Evolutionary conservation across 1,140 invertebrate species (phyloP).

Genomic region (Propsilocerus akamusi): DNA sequence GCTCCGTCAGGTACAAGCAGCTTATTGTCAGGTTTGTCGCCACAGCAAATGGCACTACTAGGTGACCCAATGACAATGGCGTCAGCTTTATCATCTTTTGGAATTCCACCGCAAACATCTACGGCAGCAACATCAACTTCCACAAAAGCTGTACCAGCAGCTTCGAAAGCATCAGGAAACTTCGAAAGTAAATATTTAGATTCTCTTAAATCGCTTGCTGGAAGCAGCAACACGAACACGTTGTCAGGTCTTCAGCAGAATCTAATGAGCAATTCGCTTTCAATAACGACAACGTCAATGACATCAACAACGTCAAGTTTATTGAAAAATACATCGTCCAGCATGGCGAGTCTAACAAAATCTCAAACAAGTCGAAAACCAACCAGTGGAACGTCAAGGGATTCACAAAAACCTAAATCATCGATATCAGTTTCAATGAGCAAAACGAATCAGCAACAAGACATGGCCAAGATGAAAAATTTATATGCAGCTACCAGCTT

Average conservation of each 20-base stretch:
- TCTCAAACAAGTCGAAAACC: neutral
- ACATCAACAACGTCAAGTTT: neutral
- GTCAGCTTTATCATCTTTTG: neutral
- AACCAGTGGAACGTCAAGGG: neutral
- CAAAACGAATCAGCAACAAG: no score
- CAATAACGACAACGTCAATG: neutral
- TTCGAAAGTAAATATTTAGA: no score
- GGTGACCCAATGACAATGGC: neutral
- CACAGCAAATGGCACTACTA: neutral
- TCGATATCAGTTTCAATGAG: no score
- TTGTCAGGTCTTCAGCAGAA: neutral
- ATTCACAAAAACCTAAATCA: neutral
- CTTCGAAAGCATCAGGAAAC: neutral
- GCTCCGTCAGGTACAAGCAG: neutral
- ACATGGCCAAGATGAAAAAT: no score
- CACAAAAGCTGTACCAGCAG: neutral
- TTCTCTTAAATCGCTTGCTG: no score
- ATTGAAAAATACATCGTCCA: neutral
- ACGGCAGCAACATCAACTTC: neutral
- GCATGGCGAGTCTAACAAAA: neutral
- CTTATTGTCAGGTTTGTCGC: neutral
- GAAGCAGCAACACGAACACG: neutral
- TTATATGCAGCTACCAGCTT: no score
- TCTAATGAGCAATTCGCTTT: neutral
- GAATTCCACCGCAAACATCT: neutral